Evolutionary conservation across 2,113 vertebrate genomes (phyloP).

Genomic region (Rhinopithecus roxellana): DNA sequence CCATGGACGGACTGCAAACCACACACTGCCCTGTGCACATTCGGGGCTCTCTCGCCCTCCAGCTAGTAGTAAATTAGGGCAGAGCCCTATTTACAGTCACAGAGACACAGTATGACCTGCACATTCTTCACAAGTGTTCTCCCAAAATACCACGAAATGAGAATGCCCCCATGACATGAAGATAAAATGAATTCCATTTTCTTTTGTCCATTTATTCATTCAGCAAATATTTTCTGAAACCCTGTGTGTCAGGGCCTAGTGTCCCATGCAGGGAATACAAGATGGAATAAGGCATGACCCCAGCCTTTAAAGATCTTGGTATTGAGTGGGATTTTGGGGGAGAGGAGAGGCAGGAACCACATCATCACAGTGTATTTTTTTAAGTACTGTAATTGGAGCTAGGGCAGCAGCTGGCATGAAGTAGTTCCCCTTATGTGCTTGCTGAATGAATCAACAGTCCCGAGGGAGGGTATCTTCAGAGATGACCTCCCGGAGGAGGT

Average conservation of each 20-base stretch:
- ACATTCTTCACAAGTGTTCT: neutral
- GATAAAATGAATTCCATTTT: neutral
- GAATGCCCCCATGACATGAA: neutral
- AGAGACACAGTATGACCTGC: neutral
- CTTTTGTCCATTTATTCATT: slow-evolving; percentile 7
- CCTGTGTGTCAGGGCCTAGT: neutral
- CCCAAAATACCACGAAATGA: slow-evolving; percentile 4
- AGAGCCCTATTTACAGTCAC: neutral
- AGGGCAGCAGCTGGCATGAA: neutral
- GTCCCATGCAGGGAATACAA: neutral
- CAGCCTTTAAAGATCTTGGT: neutral
- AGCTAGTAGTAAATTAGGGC: slow-evolving; percentile 17
- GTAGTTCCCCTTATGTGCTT: neutral
- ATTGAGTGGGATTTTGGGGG: neutral
- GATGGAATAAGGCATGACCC: neutral
- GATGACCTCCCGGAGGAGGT: neutral
- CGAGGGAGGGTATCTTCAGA: neutral
- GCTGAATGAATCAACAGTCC: neutral
- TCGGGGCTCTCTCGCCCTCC: neutral
- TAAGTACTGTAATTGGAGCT: neutral
- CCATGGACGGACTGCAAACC: neutral
- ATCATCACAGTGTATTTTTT: neutral
- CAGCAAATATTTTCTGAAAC: neutral
- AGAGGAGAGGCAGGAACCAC: neutral
- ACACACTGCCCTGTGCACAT: fast-evolving